Evolutionary conservation across 37 sponge, comb jelly and placozoan species (phyloP), one percentile per base, ranked within the genome.

Genomic region (Corticium candelabrum): DNA sequence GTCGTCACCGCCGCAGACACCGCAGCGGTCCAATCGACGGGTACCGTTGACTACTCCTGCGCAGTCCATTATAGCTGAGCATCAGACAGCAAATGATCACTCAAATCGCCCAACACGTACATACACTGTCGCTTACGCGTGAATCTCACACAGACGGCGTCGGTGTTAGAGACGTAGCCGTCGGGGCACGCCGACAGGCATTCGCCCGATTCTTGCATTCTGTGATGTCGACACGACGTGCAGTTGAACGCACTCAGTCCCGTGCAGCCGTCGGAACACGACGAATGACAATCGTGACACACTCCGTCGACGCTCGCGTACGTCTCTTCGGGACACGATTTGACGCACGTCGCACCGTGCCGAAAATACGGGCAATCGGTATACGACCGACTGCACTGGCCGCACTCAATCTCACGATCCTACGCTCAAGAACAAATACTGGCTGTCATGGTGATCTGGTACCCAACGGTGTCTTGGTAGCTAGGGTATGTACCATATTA

Each of bases 31-130:
- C 11, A 50, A 27, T 21, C 21, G 11, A 27, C 21, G 11, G 11
- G 62, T 50, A 21, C 62, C 62, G 62, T 50, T 50, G 62, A 50
- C 62, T 21, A 50, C 62, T 50, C 62, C 62, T 27, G 62, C 62
- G 62, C 62, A 50, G 21, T 50, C 62, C 62, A 50, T 27, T 27
- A 21, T 27, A 21, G 62, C 62, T 50, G 62, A 11, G 21, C 21
- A 50, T 27, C 62, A 50, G 62, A 50, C 11, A n/a, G n/a, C n/a
- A n/a, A n/a, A n/a, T n/a, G n/a, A n/a, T n/a, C n/a, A n/a, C n/a
- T n/a, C n/a, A n/a, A n/a, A n/a, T n/a, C n/a, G n/a, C n/a, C n/a
- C n/a, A n/a, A n/a, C n/a, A n/a, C n/a, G n/a, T n/a, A n/a, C n/a
- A n/a, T n/a, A n/a, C n/a, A n/a, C n/a, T n/a, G n/a, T n/a, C n/a